A percentile compares a stretch with the other conserved stretches of the same genome.
phyloP scores from a whole-genome alignment of 2,888 invertebrate species.

The Polyploca ridens region DNA sequence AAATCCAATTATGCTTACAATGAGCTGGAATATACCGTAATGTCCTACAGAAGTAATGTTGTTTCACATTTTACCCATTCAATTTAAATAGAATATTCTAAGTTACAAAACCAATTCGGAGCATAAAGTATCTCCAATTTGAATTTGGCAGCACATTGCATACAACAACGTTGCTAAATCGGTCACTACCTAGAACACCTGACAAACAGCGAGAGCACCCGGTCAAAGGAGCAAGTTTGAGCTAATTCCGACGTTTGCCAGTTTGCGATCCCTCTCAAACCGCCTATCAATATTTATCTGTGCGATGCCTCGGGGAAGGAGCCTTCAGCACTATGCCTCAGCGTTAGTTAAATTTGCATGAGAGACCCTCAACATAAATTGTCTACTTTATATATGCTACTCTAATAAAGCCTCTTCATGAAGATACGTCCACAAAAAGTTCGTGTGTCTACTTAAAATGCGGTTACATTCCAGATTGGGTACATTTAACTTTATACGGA shows the following conservation, averaged over 20 bases:
- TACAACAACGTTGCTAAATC: constrained; percentile 36
- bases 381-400: background rate
- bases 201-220: constrained; percentile 49
- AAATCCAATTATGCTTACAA: background rate
- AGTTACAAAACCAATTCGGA: constrained; percentile 21
- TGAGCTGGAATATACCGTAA: background rate
- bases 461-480: constrained; percentile 75
- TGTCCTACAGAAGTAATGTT: background rate
- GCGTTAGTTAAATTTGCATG: background rate
- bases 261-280: constrained; percentile 47
- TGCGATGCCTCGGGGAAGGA: constrained; percentile 29
- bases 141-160: constrained; percentile 23
- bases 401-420: background rate
- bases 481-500: constrained; percentile 82
- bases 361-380: background rate
- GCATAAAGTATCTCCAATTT: constrained; percentile 28
- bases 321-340: background rate
- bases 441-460: constrained; percentile 62
- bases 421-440: constrained; percentile 9
- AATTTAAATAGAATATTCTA: background rate
- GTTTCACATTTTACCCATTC: no score
- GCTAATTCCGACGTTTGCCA: constrained; percentile 67
- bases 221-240: constrained; percentile 67
- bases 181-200: constrained; percentile 39
- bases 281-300: constrained; percentile 70